A percentile compares a stretch with the other conserved stretches of the same genome.
Evolutionary conservation across 2,888 invertebrate species (phyloP).

Genomic region (Patella ulyssiponensis): DNA sequence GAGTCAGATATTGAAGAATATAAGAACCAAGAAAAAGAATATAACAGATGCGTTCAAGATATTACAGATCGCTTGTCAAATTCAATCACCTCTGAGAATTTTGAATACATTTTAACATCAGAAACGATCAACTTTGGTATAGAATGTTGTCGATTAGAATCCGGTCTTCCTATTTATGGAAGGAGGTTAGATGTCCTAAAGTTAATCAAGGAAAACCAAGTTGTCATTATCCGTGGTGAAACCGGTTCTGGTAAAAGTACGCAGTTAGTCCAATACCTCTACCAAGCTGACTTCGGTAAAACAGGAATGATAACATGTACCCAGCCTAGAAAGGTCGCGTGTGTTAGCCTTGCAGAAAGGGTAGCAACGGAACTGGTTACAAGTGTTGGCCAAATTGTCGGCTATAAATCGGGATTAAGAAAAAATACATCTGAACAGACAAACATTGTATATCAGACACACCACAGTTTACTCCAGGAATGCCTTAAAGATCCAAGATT

Average conservation of each 20-base stretch:
- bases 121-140: conserved; percentile 40
- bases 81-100: too few relatives aligned
- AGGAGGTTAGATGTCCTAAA: conserved; percentile 54
- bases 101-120: too few relatives aligned
- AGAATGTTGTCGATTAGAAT: conserved; percentile 54
- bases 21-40: conserved; percentile 46
- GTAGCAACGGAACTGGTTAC: conserved; percentile 66
- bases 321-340: conserved; percentile 72
- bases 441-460: conserved; percentile 67
- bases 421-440: conserved; percentile 47
- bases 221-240: conserved; percentile 68
- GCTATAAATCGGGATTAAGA: conserved; percentile 63
- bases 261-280: conserved; percentile 70
- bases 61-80: conserved; percentile 23
- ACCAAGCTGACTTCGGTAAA: conserved; percentile 54
- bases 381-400: conserved; percentile 61
- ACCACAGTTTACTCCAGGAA: conserved; percentile 68
- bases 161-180: conserved; percentile 67
- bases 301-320: conserved; percentile 67
- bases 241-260: conserved; percentile 73
- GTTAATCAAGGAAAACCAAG: conserved; percentile 54
- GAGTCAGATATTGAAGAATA: conserved; percentile 51
- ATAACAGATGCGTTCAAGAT: conserved; percentile 33
- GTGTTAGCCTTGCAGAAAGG: conserved; percentile 64
- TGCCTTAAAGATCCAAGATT: conserved; percentile 59